Conservation (phyloP, 1,140 invertebrate genomes). For the Brevipalpus yothersi region DNA sequence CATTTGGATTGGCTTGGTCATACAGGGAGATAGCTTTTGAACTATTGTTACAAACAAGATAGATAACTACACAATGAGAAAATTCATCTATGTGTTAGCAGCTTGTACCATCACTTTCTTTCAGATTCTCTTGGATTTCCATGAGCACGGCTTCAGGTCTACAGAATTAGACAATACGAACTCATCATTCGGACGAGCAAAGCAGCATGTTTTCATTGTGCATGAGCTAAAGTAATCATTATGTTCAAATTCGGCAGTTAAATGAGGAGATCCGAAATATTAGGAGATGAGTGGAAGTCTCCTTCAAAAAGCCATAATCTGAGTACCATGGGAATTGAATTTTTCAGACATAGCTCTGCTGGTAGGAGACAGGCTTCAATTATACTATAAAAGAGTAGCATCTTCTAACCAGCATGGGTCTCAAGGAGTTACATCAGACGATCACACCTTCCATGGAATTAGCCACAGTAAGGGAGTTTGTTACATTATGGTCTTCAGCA, state of each 20-base stretch:
- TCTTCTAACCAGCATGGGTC: slow-evolving; percentile 55
- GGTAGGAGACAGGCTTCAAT: slow-evolving; percentile 35
- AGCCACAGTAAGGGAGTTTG: slow-evolving; percentile 59
- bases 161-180: slow-evolving; percentile 78
- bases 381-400: slow-evolving; percentile 33
- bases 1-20: no score
- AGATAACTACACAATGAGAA: no score
- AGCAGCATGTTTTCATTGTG: slow-evolving; percentile 86
- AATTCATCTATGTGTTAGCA: no score
- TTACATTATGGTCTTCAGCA: slow-evolving; percentile 68
- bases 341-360: slow-evolving; percentile 68
- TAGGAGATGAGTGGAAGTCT: slow-evolving; percentile 61
- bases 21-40: no score
- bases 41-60: no score
- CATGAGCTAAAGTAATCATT: slow-evolving; percentile 81
- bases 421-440: slow-evolving; percentile 64
- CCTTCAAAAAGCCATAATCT: slow-evolving; percentile 52
- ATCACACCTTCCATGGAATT: slow-evolving; percentile 66
- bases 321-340: slow-evolving; percentile 50
- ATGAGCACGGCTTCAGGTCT: slow-evolving; percentile 83
- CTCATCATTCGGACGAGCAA: slow-evolving; percentile 64
- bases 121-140: no score
- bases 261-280: slow-evolving; percentile 31
- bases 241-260: slow-evolving; percentile 63
- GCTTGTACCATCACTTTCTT: no score